Evolutionary conservation across 1,140 invertebrate genomes (phyloP).

Genomic region (Bombus polaris): DNA sequence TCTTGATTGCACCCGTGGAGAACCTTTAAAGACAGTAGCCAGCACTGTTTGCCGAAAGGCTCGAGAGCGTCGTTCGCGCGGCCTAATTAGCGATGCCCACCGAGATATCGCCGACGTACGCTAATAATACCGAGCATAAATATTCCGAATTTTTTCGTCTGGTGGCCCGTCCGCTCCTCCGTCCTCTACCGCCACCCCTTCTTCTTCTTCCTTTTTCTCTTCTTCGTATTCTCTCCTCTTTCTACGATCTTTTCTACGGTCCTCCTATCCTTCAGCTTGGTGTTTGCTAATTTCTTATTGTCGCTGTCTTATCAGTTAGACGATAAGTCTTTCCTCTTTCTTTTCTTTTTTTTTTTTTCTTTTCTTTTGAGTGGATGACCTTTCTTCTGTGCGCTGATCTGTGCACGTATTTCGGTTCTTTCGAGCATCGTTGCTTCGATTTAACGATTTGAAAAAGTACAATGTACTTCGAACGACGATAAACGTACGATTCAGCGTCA

Average conservation of each 20-base stretch:
- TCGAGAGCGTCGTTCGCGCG: slow-evolving; percentile 70
- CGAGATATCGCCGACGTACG: slow-evolving; percentile 80
- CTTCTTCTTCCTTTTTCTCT: background rate
- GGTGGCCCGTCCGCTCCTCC: slow-evolving; percentile 49
- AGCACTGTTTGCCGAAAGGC: slow-evolving; percentile 82
- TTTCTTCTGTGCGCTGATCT: too few relatives aligned
- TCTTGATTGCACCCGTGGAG: slow-evolving; percentile 78
- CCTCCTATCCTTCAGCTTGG: background rate
- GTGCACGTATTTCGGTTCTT: too few relatives aligned
- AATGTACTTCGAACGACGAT: too few relatives aligned
- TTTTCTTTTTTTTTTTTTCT: accelerated
- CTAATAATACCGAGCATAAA: slow-evolving; percentile 82
- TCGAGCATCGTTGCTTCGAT: too few relatives aligned
- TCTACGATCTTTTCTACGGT: background rate
- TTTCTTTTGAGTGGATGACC: too few relatives aligned
- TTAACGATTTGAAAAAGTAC: too few relatives aligned
- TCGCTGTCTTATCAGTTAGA: background rate
- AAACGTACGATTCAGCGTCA: too few relatives aligned
- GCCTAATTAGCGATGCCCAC: slow-evolving; percentile 83
- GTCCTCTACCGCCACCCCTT: background rate
- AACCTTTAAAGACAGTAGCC: slow-evolving; percentile 80
- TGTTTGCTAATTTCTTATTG: slow-evolving; percentile 31
- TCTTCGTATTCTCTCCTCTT: background rate
- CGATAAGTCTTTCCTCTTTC: background rate
- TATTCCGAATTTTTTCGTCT: slow-evolving; percentile 81